A percentile compares a stretch with the other conserved stretches of the same genome.
Conservation (phyloP, 2,113 vertebrate genomes). For the Zapornia atra region DNA sequence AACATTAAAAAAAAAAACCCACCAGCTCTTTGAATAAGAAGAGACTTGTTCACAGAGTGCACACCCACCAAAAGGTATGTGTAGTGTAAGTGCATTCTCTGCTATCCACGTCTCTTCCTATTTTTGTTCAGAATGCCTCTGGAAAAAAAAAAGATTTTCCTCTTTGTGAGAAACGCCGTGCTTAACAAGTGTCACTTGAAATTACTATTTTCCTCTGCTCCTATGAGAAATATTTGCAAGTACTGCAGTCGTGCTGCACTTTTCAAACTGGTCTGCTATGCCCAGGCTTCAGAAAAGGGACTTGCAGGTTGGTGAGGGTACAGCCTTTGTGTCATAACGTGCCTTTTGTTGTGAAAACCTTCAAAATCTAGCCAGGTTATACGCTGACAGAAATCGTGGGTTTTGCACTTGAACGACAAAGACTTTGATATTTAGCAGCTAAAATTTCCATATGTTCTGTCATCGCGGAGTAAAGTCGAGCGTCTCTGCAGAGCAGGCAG, state of each 20-base stretch:
- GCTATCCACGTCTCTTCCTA: background rate
- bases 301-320: slow-evolving; percentile 32
- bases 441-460: slow-evolving; percentile 62
- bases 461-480: background rate
- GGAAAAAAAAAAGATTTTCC: slow-evolving; percentile 18
- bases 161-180: slow-evolving; percentile 7
- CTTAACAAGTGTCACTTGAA: slow-evolving; percentile 54
- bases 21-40: slow-evolving; percentile 32
- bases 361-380: slow-evolving; percentile 50
- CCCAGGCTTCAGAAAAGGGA: slow-evolving; percentile 27
- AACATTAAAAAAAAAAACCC: background rate
- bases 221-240: slow-evolving; percentile 40
- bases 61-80: slow-evolving; percentile 63
- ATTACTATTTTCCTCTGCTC: slow-evolving; percentile 52
- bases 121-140: slow-evolving; percentile 49
- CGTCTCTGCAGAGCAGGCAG: background rate
- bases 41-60: slow-evolving; percentile 43
- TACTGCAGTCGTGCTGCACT: background rate
- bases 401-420: slow-evolving; percentile 34
- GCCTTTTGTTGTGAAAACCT: slow-evolving; percentile 59
- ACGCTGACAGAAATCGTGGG: slow-evolving; percentile 30
- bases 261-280: slow-evolving; percentile 20
- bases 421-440: slow-evolving; percentile 62
- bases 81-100: background rate
- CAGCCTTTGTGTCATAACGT: slow-evolving; percentile 31